Evolutionary conservation across 1,140 invertebrate species (phyloP).

Genomic region (Plutomurus gul): DNA sequence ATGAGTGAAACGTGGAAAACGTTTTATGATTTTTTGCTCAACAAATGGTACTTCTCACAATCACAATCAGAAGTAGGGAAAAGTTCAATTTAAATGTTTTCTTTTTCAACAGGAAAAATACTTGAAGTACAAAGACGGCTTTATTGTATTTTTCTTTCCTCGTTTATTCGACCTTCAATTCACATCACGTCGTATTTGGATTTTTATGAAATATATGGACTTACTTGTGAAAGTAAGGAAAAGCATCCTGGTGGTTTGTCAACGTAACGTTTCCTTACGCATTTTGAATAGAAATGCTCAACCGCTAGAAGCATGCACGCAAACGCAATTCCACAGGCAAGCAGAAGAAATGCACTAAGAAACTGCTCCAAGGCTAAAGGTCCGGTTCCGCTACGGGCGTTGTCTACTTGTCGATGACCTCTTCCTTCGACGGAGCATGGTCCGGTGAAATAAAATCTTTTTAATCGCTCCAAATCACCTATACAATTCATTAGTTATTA

Average conservation of each 20-base stretch:
- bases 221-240: slow-evolving; percentile 51
- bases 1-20: no score
- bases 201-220: neutral
- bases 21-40: no score
- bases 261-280: slow-evolving; percentile 3
- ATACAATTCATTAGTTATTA: no score
- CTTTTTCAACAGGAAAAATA: no score
- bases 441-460: slow-evolving; percentile 97
- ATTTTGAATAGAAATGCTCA: slow-evolving; percentile 45
- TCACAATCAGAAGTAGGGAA: no score
- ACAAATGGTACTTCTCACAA: no score
- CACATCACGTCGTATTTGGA: neutral
- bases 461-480: slow-evolving; percentile 89
- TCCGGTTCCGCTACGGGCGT: slow-evolving; percentile 55
- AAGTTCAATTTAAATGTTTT: no score
- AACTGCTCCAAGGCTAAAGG: slow-evolving; percentile 96
- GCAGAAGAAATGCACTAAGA: slow-evolving; percentile 91
- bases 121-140: no score
- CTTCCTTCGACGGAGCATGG: slow-evolving; percentile 78
- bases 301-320: slow-evolving; percentile 63
- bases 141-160: no score
- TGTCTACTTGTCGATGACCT: slow-evolving; percentile 17
- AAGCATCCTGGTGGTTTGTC: slow-evolving; percentile 47
- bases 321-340: slow-evolving; percentile 89
- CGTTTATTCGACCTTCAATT: no score